A percentile compares a stretch with the other conserved stretches of the same genome.
These are phyloP conservation scores for Aurelia sp. DNA, from an alignment of 30 jellyfish, hydroid and myxozoan genomes.

Conservation along the genomic window DNA sequence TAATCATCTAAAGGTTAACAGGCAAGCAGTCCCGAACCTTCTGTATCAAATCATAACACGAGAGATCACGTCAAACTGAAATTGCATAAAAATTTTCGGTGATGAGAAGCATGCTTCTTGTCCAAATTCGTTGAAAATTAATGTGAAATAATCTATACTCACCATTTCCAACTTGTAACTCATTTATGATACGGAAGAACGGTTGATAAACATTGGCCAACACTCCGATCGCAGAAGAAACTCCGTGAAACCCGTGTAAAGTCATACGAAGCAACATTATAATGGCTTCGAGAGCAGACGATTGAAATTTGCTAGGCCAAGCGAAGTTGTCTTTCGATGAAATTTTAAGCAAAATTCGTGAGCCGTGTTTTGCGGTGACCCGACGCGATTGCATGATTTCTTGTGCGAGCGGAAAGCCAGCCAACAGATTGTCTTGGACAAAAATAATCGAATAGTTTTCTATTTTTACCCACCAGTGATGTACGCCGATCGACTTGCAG, in stretches of 20 bases:
- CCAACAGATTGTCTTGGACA: constrained; percentile 85
- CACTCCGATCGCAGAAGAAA: constrained; percentile 60
- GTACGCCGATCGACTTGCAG: constrained; percentile 97
- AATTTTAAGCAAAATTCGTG: constrained; percentile 7
- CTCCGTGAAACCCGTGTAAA: constrained; percentile 10
- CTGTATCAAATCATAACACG: neutral
- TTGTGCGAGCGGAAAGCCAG: constrained; percentile 74
- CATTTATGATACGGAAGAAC: neutral
- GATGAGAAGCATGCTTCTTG: constrained; percentile 8
- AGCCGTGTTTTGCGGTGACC: constrained; percentile 64
- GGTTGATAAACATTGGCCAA: constrained; percentile 7
- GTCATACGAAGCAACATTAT: constrained; percentile 3
- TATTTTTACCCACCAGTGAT: constrained; percentile 99
- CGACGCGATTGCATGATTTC: constrained; percentile 72
- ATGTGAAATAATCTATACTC: constrained; percentile 1
- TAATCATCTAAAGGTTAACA: neutral
- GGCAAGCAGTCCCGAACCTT: constrained; percentile 18
- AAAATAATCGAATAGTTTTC: constrained; percentile 91
- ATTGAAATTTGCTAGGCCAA: constrained; percentile 43
- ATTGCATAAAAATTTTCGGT: neutral
- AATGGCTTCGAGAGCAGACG: constrained; percentile 16
- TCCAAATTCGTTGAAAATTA: neutral
- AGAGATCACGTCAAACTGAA: neutral
- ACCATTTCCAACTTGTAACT: constrained; percentile 21
- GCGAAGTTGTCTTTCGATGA: constrained; percentile 27